phyloP scores from a whole-genome alignment of 2,888 invertebrate species.

The Noctua janthe region DNA sequence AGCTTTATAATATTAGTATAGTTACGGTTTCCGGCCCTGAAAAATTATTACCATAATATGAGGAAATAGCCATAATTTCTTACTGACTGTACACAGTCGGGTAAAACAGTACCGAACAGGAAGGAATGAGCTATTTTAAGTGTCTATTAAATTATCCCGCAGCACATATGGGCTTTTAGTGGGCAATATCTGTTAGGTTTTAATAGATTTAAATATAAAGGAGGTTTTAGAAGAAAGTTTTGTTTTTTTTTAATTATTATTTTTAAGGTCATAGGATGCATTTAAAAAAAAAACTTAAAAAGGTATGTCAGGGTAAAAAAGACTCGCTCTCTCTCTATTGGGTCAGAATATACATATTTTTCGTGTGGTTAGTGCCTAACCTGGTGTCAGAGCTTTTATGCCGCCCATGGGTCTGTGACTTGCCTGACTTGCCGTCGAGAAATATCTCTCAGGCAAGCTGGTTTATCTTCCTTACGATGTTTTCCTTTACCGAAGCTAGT shows the following conservation, averaged over 20 bases:
- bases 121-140: constrained; percentile 42
- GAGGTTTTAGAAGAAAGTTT: neutral
- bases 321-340: neutral
- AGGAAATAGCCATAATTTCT: neutral
- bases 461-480: neutral
- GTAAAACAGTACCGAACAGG: constrained; percentile 36
- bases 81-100: neutral
- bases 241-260: neutral
- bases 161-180: constrained; percentile 9
- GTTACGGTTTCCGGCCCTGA: neutral
- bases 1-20: too few relatives aligned
- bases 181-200: neutral
- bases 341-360: neutral
- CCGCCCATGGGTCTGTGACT: too few relatives aligned
- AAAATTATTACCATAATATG: neutral
- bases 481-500: neutral
- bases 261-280: too few relatives aligned
- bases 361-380: too few relatives aligned
- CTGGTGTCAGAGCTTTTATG: too few relatives aligned
- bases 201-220: neutral
- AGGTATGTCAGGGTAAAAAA: neutral
- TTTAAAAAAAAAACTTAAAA: neutral
- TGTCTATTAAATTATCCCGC: constrained; percentile 28
- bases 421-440: too few relatives aligned
- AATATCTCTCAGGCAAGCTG: too few relatives aligned